Conservation (phyloP, 2,113 vertebrate genomes). For the Pollachius pollachius region DNA sequence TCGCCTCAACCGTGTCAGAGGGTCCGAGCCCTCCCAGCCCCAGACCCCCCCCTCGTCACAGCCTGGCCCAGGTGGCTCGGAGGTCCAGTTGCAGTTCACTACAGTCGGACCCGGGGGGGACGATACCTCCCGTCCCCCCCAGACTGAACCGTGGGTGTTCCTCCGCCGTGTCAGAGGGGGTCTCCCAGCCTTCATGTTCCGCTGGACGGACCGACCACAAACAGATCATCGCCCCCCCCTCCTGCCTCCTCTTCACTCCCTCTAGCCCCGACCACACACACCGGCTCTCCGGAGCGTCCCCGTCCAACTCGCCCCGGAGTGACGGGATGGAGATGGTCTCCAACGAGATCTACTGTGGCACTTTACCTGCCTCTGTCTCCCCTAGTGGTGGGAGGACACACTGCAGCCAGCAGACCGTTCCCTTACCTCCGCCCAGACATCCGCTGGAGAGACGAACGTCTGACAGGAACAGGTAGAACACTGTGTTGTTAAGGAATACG, state of each 20-base stretch:
- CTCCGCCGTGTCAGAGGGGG: constrained; percentile 17
- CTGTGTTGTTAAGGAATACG: no score
- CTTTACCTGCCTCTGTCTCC: constrained; percentile 43
- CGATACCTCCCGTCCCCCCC: constrained; percentile 59
- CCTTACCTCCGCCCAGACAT: constrained; percentile 48
- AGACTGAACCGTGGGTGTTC: constrained; percentile 50
- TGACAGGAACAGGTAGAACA: constrained; percentile 65
- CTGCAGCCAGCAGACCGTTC: constrained; percentile 38
- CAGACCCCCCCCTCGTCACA: background rate
- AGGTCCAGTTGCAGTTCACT: constrained; percentile 31
- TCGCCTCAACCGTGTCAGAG: constrained; percentile 65
- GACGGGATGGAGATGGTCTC: constrained; percentile 81
- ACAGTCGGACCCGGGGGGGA: constrained; percentile 38
- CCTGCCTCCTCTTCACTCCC: constrained; percentile 29
- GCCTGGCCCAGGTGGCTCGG: constrained; percentile 23
- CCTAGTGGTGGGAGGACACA: constrained; percentile 21
- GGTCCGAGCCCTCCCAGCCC: constrained; percentile 53
- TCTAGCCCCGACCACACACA: constrained; percentile 46
- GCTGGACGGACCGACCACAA: background rate
- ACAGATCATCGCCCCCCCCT: constrained; percentile 9
- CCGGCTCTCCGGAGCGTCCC: constrained; percentile 40
- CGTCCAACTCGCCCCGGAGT: constrained; percentile 41
- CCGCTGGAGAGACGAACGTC: constrained; percentile 33
- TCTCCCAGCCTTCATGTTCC: constrained; percentile 17
- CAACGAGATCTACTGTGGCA: constrained; percentile 87